phyloP scores from a whole-genome alignment of 2,113 vertebrate genomes.

The Grantiella picta region DNA sequence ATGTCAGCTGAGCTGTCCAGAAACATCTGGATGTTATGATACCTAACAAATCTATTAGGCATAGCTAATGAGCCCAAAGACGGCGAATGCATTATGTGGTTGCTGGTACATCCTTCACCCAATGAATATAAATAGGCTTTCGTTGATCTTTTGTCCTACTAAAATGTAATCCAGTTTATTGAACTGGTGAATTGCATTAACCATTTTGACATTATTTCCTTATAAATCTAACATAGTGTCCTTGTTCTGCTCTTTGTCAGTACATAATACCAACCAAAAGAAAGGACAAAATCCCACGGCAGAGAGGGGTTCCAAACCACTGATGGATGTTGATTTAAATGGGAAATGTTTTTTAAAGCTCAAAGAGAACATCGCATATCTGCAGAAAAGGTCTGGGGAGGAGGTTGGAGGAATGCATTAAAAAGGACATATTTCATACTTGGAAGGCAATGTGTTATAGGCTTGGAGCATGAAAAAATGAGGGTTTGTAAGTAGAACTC shows the following conservation, averaged over 20 bases:
- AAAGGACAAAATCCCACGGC: conserved; percentile 12
- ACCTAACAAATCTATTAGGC: conserved; percentile 68
- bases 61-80: conserved; percentile 72
- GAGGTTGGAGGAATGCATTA: background rate
- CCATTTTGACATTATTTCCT: conserved; percentile 74
- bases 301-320: background rate
- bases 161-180: conserved; percentile 72
- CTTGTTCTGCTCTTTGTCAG: conserved; percentile 61
- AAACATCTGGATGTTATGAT: conserved; percentile 71
- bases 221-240: conserved; percentile 69
- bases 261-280: conserved; percentile 16
- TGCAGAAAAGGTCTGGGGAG: background rate
- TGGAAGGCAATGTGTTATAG: background rate
- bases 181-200: conserved; percentile 75
- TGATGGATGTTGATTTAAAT: conserved; percentile 34
- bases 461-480: background rate
- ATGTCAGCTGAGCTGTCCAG: conserved; percentile 62
- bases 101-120: conserved; percentile 66
- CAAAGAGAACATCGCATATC: background rate
- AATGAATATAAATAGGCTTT: conserved; percentile 75
- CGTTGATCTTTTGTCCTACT: conserved; percentile 75
- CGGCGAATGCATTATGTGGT: conserved; percentile 49
- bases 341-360: conserved; percentile 9
- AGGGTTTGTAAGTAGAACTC: background rate
- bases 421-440: background rate